Evolutionary conservation across 37 sponge, comb jelly and placozoan species (phyloP), one percentile per base, ranked within the genome.

Genomic region (Aplysina aerophoba): DNA sequence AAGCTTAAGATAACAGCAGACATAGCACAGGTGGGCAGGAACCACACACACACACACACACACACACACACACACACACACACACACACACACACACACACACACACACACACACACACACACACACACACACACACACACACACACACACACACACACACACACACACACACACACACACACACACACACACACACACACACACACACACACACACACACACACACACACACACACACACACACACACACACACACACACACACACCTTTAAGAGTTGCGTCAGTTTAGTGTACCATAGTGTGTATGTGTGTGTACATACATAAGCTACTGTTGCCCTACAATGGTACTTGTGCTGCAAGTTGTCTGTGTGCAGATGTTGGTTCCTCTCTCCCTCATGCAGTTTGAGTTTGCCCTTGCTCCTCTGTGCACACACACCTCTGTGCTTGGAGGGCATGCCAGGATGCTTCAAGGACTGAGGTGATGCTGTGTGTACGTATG

Each of bases 1-100:
- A 92, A 90, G 72, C 87, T 99, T 92, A 86, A 82, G 72, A 63
- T 99, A 28, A 93, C 97, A n/a, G 93, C 95, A 21, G 99, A 99
- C 82, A 91, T 99, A 84, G 93, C 99, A 12, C 93, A 97, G 86
- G 90, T 96, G 64, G 27, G 66, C 30, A 34, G n/a, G 81, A 62
- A 44, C 59, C 35, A 1, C 22, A 22, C 3, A 4, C 22, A 21
- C 56, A 24, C 24, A 53, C 20, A 38, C 79, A 78, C 79, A 78
- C n/a, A 55, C 54, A 74, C 54, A 44, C 41, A 74, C 66, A 65
- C 66, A 16, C 13, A 65, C 22, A 16, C 66, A 65, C 66, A 16
- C 66, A 65, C 66, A 65, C 22, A 65, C 66, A 65, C 66, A 65
- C 66, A 65, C 66, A 65, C 66, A 30, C 66, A 65, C 66, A 65